Evolutionary conservation across 2,888 invertebrate genomes (phyloP), one percentile per base, ranked within the genome.

Genomic region (Cryptosula pallasiana): DNA sequence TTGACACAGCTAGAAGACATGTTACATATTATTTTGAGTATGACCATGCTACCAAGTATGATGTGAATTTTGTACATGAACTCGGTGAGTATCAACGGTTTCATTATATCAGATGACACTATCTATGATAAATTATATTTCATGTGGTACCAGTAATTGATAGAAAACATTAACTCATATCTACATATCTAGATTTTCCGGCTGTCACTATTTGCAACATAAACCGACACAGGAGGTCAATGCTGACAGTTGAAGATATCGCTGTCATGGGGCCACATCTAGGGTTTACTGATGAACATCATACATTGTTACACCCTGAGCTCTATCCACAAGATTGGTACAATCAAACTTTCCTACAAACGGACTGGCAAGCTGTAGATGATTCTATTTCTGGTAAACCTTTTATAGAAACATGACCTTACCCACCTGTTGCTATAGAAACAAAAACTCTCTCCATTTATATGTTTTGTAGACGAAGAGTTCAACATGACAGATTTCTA

Each of bases 241-340:
- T 25, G 5, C 23, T 55, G 23, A 55, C 55, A 5, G 9, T 13
- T 13, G 23, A 55, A 25, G 55, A 55, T 55, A 55, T 55, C 5
- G 55, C 23, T 5, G 23, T 55, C 23, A 55, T 55, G 55, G 55
- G 55, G 3, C 55, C 55, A n/a, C 55, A 55, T n/a, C 5, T 55
- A n/a, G 55, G 55, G 3, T 25, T 55, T n/a, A 55, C 55, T n/a
- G 55, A 55, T 25, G 16, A 55, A 5, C 16, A 55, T n/a, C 9
- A 13, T 5, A 55, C 55, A 20, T 55, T 55, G 23, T 25, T n/a
- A n/a, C 55, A 55, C 55, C 55, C 55, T 55, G 55, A 55, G 55
- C 55, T 55, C 55, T 55, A 55, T n/a, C 55, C 55, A n/a, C n/a
- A 5, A n/a, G 55, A 55, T 25, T 55, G 55, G 55, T 55, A 55